phyloP scores from a whole-genome alignment of 2,888 invertebrate species.

The Digitonthophagus gazella region DNA sequence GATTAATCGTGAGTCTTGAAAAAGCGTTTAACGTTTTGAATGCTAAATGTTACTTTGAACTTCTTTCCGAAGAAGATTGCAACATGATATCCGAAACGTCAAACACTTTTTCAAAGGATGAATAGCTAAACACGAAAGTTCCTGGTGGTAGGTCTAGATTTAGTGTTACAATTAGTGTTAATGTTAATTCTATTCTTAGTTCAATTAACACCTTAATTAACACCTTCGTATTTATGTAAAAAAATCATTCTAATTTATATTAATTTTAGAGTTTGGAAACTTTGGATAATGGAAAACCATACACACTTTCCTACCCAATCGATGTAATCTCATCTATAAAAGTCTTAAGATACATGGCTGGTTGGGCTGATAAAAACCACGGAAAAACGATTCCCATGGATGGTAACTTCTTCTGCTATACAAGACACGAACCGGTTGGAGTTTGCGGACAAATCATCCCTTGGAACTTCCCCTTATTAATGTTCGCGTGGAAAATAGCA shows the following conservation, averaged over 20 bases:
- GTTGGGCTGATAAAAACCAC: constrained; percentile 90
- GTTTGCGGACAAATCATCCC: constrained; percentile 93
- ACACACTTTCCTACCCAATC: constrained; percentile 64
- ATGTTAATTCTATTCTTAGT: no score
- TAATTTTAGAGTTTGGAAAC: constrained; percentile 79
- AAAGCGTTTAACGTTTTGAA: no score
- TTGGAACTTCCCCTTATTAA: constrained; percentile 91
- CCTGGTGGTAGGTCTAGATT: no score
- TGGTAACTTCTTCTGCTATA: constrained; percentile 80
- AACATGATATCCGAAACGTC: no score
- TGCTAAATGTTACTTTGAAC: no score
- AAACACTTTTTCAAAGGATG: no score
- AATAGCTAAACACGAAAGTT: no score
- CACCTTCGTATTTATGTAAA: background rate
- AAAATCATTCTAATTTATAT: background rate
- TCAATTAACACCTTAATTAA: no score
- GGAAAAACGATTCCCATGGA: constrained; percentile 71
- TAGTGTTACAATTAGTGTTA: no score
- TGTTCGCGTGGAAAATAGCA: constrained; percentile 92
- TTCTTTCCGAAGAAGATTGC: no score
- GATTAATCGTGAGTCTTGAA: no score
- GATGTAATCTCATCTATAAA: constrained; percentile 64
- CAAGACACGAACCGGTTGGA: constrained; percentile 89
- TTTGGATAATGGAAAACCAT: constrained; percentile 93
- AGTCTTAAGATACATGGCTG: constrained; percentile 81